phyloP scores from a whole-genome alignment of 2,888 invertebrate genomes.

The Apotomis capreana region DNA sequence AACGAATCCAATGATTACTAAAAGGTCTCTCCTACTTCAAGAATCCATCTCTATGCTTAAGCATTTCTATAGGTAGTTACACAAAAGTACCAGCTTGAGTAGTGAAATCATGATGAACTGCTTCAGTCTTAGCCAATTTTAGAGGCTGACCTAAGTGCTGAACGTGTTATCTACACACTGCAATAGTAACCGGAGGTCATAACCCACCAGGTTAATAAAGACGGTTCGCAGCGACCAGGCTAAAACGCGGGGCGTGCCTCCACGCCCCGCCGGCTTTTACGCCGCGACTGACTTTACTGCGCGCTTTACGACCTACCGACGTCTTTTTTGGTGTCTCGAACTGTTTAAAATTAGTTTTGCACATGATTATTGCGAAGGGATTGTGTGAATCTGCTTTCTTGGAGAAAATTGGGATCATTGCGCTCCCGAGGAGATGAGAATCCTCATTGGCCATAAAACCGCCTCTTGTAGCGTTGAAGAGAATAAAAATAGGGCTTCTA shows the following conservation, averaged over 20 bases:
- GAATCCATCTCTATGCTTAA: no score
- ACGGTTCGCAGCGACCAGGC: slow-evolving; percentile 51
- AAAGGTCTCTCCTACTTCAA: no score
- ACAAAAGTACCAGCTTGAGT: neutral
- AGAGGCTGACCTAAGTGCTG: slow-evolving; percentile 29
- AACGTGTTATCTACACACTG: slow-evolving; percentile 32
- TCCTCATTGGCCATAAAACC: neutral
- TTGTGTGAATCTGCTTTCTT: slow-evolving; percentile 30
- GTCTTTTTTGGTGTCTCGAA: slow-evolving; percentile 68
- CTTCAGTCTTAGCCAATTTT: slow-evolving; percentile 4
- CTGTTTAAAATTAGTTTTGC: slow-evolving; percentile 50
- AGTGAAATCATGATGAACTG: slow-evolving; percentile 8
- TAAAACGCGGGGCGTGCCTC: slow-evolving; percentile 74
- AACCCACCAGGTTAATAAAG: slow-evolving; percentile 72
- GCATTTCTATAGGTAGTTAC: no score
- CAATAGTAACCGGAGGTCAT: slow-evolving; percentile 55
- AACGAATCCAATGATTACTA: no score
- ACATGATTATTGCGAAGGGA: slow-evolving; percentile 40
- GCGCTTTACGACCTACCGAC: slow-evolving; percentile 66
- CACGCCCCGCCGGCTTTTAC: slow-evolving; percentile 71
- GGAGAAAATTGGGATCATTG: slow-evolving; percentile 16
- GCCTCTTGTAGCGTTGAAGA: neutral
- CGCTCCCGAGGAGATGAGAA: neutral
- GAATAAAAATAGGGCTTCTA: neutral
- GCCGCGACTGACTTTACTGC: slow-evolving; percentile 67